These are phyloP conservation scores for Lasioglossum baleicum DNA, from an alignment of 1,140 invertebrate genomes.

Conservation along the genomic window DNA sequence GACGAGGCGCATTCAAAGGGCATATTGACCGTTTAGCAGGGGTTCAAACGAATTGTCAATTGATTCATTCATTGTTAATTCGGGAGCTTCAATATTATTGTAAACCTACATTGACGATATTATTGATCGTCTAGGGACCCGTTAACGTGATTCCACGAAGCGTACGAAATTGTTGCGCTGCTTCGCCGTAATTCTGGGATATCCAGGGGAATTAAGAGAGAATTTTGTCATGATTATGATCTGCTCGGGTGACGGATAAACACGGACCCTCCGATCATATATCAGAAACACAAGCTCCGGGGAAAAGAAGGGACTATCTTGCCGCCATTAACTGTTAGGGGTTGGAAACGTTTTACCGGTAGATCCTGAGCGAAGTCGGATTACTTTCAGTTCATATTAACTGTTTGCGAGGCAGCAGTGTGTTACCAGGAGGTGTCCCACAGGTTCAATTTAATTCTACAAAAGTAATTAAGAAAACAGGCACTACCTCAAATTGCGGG, in stretches of 20 bases:
- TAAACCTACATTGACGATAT: no score
- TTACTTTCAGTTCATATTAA: conserved; percentile 47
- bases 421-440: background rate
- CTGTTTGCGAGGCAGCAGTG: background rate
- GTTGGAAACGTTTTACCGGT: conserved; percentile 18
- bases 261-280: background rate
- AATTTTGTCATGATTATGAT: background rate
- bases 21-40: no score
- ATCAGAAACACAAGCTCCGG: conserved; percentile 1
- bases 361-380: conserved; percentile 26
- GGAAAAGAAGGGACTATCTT: conserved; percentile 27
- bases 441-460: conserved; percentile 36
- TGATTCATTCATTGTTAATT: no score
- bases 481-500: conserved; percentile 30
- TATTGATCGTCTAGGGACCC: no score
- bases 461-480: conserved; percentile 42
- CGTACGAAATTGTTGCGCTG: no score
- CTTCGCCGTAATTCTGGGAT: no score
- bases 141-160: no score
- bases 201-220: background rate
- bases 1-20: no score
- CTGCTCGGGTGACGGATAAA: background rate
- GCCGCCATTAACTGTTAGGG: conserved; percentile 20
- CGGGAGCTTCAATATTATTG: no score
- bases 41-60: no score